Conservation (phyloP, 2,113 vertebrate species). For the Excalfactoria chinensis region DNA sequence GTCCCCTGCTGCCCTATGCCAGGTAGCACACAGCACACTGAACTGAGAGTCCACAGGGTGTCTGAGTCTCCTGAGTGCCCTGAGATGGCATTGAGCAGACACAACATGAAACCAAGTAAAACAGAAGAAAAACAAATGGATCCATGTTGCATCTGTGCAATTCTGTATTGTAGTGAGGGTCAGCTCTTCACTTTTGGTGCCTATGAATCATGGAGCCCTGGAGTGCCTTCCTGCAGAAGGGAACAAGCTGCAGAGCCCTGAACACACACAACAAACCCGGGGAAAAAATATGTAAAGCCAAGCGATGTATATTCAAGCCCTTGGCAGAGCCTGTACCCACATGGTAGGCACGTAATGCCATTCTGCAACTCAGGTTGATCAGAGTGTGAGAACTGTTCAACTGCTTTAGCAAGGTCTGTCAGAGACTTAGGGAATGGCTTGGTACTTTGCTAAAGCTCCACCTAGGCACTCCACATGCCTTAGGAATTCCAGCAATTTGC, state of each 20-base stretch:
- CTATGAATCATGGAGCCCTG: not conserved
- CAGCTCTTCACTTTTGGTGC: not conserved
- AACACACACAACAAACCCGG: not conserved
- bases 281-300: not conserved
- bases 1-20: not conserved
- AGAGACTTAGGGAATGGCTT: not conserved
- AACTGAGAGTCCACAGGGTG: not conserved
- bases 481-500: constrained; percentile 48
- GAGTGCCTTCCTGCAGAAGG: not conserved
- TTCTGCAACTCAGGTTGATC: not conserved
- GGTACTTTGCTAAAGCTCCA: constrained; percentile 14
- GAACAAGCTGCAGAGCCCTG: not conserved
- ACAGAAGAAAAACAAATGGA: not conserved
- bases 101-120: not conserved
- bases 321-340: not conserved
- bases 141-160: not conserved
- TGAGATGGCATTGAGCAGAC: not conserved
- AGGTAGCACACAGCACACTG: not conserved
- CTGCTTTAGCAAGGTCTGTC: not conserved
- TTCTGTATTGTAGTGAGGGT: fast-evolving
- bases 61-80: not conserved
- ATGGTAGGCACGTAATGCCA: not conserved
- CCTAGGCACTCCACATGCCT: not conserved
- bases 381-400: not conserved
- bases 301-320: not conserved